Percentiles rank a stretch among this genome's conserved stretches.
phyloP scores from a whole-genome alignment of 2,888 invertebrate genomes.

The Muschampia plurimacula region DNA sequence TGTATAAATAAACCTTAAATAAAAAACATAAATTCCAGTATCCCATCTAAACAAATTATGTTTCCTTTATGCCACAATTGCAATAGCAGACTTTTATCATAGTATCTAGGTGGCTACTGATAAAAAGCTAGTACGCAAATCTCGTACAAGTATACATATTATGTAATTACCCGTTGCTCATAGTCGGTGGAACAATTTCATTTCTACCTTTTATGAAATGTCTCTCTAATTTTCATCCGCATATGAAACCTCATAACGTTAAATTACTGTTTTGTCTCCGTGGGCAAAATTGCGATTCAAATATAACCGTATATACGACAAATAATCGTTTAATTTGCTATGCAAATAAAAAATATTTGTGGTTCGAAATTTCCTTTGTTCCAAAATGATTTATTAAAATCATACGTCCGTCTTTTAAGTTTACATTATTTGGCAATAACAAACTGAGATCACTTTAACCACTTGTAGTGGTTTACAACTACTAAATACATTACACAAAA shows the following conservation, averaged over 20 bases:
- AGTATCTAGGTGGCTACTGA: too few relatives aligned
- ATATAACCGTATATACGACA: not conserved
- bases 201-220: conserved; percentile 5
- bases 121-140: not conserved
- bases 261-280: conserved; percentile 31
- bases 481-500: too few relatives aligned
- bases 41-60: too few relatives aligned
- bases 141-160: too few relatives aligned
- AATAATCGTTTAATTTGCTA: not conserved
- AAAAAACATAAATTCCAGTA: too few relatives aligned
- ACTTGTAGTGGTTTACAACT: too few relatives aligned
- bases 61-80: too few relatives aligned
- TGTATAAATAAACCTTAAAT: too few relatives aligned
- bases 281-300: conserved; percentile 25
- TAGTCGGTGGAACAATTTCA: not conserved
- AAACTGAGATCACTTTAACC: too few relatives aligned
- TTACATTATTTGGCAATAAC: too few relatives aligned
- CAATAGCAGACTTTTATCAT: too few relatives aligned
- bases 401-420: not conserved
- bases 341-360: not conserved
- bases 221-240: conserved; percentile 23
- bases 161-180: not conserved
- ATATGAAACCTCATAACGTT: conserved; percentile 28
- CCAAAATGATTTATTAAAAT: not conserved
- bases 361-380: not conserved